phyloP scores from a whole-genome alignment of 2,797 vertebrate genomes.

The Hirundo rustica region DNA sequence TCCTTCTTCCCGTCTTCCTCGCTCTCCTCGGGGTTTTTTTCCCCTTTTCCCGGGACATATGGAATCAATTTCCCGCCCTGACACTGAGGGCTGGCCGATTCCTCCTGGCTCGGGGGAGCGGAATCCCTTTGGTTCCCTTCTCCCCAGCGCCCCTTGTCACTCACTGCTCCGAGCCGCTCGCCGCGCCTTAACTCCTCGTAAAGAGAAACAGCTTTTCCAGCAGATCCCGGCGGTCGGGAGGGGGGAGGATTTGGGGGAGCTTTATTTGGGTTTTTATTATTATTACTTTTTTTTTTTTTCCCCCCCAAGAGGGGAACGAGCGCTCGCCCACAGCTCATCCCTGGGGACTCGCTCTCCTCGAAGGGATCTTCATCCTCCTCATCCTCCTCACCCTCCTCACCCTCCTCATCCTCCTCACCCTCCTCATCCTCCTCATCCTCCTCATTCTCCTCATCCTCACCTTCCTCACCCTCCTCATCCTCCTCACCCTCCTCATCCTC shows the following conservation, averaged over 20 bases:
- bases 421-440: too few species aligned
- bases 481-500: too few species aligned
- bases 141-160: constrained; percentile 66
- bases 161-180: constrained; percentile 36
- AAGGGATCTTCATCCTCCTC: neutral
- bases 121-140: constrained; percentile 69
- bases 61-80: constrained; percentile 78
- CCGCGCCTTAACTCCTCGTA: constrained; percentile 64
- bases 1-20: neutral
- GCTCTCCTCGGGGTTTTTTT: neutral
- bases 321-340: neutral
- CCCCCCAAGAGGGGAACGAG: neutral
- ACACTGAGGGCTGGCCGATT: constrained; percentile 74
- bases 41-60: constrained; percentile 68
- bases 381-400: too few species aligned
- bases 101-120: constrained; percentile 71
- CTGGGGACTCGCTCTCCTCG: neutral
- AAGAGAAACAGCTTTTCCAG: constrained; percentile 48
- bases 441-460: too few species aligned
- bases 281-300: neutral
- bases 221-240: neutral
- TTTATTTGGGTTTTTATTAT: neutral
- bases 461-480: too few species aligned
- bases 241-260: neutral
- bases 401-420: too few species aligned